Evolutionary conservation across 2,113 vertebrate species (phyloP).

Genomic region (Carassius carassius): DNA sequence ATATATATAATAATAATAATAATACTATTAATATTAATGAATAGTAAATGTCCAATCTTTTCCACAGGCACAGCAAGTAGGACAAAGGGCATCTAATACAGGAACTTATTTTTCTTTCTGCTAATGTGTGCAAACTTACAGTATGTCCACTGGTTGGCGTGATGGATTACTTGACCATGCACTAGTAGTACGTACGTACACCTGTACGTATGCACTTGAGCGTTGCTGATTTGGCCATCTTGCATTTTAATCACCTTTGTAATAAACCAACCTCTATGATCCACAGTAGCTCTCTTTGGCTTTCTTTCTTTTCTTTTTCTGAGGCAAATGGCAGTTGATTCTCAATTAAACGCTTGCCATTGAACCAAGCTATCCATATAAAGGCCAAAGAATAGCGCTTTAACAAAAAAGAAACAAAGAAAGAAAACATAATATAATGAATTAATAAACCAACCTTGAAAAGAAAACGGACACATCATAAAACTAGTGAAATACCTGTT

Average conservation of each 20-base stretch:
- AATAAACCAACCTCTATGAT: background rate
- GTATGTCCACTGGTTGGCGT: background rate
- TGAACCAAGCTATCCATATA: slow-evolving; percentile 30
- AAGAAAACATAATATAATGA: background rate
- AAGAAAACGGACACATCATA: background rate
- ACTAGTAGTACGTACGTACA: slow-evolving; percentile 12
- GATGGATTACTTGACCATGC: background rate
- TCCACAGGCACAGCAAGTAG: too few species aligned
- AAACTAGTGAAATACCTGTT: slow-evolving; percentile 13
- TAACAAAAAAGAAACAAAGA: background rate
- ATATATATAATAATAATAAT: too few species aligned
- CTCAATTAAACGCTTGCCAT: background rate
- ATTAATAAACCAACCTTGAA: slow-evolving; percentile 1
- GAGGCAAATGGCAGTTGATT: slow-evolving; percentile 9
- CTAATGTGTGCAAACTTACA: background rate
- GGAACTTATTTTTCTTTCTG: background rate
- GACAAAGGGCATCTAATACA: too few species aligned
- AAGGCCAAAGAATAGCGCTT: slow-evolving; percentile 1
- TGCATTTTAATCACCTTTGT: background rate
- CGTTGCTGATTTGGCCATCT: background rate
- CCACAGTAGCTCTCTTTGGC: slow-evolving; percentile 34
- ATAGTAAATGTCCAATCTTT: too few species aligned
- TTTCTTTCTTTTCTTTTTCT: background rate
- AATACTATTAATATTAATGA: too few species aligned
- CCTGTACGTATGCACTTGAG: background rate